phyloP scores from a whole-genome alignment of 2,113 vertebrate species.

The Nibea albiflora region DNA sequence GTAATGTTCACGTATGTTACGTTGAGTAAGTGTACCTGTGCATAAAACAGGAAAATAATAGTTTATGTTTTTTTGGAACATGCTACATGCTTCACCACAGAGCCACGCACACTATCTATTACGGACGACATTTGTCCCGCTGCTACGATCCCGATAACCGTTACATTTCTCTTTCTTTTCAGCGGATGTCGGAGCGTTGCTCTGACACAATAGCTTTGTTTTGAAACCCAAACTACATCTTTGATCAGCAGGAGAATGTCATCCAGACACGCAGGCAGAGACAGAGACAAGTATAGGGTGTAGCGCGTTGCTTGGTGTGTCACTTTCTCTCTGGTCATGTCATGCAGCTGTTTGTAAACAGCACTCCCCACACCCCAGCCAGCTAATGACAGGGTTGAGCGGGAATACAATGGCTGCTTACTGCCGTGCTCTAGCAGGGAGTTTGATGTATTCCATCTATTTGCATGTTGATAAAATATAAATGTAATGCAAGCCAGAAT shows the following conservation, averaged over 20 bases:
- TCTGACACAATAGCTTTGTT: background rate
- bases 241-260: background rate
- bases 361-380: conserved; percentile 28
- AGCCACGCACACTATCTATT: background rate
- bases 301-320: conserved; percentile 18
- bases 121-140: background rate
- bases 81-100: background rate
- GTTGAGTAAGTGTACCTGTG: too few species aligned
- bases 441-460: background rate
- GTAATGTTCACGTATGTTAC: too few species aligned
- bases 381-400: conserved; percentile 67
- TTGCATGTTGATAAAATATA: background rate
- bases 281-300: conserved; percentile 1
- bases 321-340: conserved; percentile 56
- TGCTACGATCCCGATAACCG: background rate
- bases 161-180: background rate
- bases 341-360: conserved; percentile 70
- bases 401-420: conserved; percentile 50
- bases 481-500: background rate
- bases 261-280: background rate
- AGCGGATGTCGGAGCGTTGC: background rate
- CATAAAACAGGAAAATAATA: background rate
- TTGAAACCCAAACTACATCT: background rate
- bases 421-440: conserved; percentile 44
- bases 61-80: conserved; percentile 15